These are phyloP conservation scores for Tachypleus tridentatus DNA, from an alignment of 1,140 invertebrate species.

Conservation along the genomic window DNA sequence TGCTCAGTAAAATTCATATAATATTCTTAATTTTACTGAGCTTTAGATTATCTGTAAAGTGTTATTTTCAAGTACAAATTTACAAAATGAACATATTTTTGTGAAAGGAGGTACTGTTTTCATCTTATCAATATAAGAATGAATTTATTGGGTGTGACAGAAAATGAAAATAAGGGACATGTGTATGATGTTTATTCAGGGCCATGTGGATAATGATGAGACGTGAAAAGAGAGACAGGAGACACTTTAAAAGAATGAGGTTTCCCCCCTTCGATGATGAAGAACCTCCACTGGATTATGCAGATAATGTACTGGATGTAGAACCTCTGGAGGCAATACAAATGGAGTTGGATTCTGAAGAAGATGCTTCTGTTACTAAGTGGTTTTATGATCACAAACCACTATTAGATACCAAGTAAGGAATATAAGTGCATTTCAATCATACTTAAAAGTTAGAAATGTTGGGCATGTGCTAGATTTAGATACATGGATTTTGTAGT, in stretches of 20 bases:
- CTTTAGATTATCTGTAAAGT: no score
- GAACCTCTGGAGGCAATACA: slow-evolving; percentile 98
- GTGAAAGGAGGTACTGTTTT: not conserved
- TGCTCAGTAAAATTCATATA: no score
- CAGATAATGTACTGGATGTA: slow-evolving; percentile 97
- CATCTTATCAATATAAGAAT: slow-evolving; percentile 1
- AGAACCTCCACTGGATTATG: slow-evolving; percentile 98
- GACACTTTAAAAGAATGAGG: slow-evolving; percentile 98
- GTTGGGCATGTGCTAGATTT: not conserved
- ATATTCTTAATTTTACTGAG: no score
- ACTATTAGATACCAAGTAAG: slow-evolving; percentile 68
- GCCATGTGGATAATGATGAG: slow-evolving; percentile 99
- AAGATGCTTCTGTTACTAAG: slow-evolving; percentile 45
- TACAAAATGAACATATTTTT: no score
- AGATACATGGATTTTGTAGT: not conserved
- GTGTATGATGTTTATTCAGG: slow-evolving; percentile 35
- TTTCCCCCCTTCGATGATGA: slow-evolving; percentile 99
- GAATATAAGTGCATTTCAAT: slow-evolving; percentile 8
- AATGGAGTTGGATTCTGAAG: slow-evolving; percentile 92
- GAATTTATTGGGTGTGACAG: slow-evolving; percentile 12
- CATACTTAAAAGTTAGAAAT: slow-evolving; percentile 3
- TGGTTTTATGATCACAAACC: slow-evolving; percentile 99
- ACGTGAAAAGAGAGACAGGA: slow-evolving; percentile 92
- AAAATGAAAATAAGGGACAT: slow-evolving; percentile 29
- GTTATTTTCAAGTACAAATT: not conserved